phyloP scores from a whole-genome alignment of 1,140 invertebrate species.

The Nymphalis io region DNA sequence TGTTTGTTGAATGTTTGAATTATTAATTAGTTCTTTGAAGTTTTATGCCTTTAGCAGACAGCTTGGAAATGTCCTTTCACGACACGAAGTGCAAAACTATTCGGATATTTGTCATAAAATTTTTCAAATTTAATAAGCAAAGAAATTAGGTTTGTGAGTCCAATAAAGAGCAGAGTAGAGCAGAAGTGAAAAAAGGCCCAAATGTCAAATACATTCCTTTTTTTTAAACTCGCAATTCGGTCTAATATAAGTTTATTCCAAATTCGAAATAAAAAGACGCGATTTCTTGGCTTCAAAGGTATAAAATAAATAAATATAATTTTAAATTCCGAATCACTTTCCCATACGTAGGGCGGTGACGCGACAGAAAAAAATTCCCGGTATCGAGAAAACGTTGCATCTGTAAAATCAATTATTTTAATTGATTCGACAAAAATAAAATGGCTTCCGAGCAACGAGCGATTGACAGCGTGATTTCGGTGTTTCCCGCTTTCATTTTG shows the following conservation, averaged over 20 bases:
- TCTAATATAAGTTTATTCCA: no score
- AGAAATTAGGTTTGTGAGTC: no score
- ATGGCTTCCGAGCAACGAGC: constrained; percentile 57
- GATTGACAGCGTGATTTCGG: constrained; percentile 65
- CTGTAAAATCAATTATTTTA: constrained; percentile 76
- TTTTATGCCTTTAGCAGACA: not conserved
- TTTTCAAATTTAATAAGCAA: no score
- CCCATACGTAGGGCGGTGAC: constrained; percentile 17
- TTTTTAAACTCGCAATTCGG: no score
- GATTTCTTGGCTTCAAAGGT: not conserved
- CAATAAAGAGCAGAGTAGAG: no score
- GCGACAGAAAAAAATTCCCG: constrained; percentile 21
- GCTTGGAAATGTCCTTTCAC: not conserved
- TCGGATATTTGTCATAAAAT: no score
- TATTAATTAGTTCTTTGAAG: not conserved
- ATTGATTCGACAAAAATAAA: constrained; percentile 75
- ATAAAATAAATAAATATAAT: not conserved
- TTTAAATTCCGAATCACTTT: constrained; percentile 8
- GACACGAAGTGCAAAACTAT: no score
- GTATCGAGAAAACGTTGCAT: constrained; percentile 40
- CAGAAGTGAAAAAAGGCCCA: no score
- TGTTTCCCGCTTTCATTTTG: constrained; percentile 58
- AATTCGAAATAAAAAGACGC: not conserved
- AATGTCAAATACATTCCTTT: no score
- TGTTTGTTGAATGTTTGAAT: not conserved